Conservation (phyloP, 1,140 invertebrate species). For the Cyrtorhinus lividipennis region DNA sequence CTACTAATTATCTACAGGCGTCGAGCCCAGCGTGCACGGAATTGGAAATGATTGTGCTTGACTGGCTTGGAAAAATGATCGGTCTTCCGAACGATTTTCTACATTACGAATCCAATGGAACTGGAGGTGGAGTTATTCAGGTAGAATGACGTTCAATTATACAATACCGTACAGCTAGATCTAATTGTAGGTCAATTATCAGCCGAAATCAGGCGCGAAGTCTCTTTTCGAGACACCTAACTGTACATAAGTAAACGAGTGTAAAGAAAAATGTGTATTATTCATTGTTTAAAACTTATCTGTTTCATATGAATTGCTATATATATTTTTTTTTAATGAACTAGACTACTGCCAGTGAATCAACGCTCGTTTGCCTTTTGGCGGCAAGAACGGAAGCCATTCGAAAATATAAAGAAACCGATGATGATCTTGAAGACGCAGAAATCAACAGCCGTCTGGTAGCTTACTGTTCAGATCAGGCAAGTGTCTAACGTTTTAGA, state of each 20-base stretch:
- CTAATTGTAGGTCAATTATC: slow-evolving; percentile 9
- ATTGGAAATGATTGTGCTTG: slow-evolving; percentile 90
- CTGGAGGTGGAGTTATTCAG: slow-evolving; percentile 85
- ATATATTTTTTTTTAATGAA: no score
- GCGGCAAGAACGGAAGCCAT: slow-evolving; percentile 80
- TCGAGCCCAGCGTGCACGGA: slow-evolving; percentile 93
- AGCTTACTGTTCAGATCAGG: slow-evolving; percentile 87
- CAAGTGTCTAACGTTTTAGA: slow-evolving; percentile 18
- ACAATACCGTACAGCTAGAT: background rate
- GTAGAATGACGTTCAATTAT: slow-evolving; percentile 30
- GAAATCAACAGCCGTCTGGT: slow-evolving; percentile 85
- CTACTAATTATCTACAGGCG: slow-evolving; percentile 40
- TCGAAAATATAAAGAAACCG: slow-evolving; percentile 39
- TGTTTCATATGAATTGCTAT: no score
- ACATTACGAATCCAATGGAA: slow-evolving; percentile 51
- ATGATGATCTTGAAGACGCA: slow-evolving; percentile 60
- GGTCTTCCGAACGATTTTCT: slow-evolving; percentile 80
- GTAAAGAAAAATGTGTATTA: no score
- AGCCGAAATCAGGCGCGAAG: background rate
- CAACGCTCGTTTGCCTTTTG: slow-evolving; percentile 75
- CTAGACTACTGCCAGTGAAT: slow-evolving; percentile 79
- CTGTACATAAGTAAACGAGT: no score
- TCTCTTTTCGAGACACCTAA: no score
- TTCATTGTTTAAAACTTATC: no score
- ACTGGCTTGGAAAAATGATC: slow-evolving; percentile 94